These are phyloP conservation scores for Pterostichus madidus DNA, from an alignment of 2,888 invertebrate genomes.

Conservation along the genomic window DNA sequence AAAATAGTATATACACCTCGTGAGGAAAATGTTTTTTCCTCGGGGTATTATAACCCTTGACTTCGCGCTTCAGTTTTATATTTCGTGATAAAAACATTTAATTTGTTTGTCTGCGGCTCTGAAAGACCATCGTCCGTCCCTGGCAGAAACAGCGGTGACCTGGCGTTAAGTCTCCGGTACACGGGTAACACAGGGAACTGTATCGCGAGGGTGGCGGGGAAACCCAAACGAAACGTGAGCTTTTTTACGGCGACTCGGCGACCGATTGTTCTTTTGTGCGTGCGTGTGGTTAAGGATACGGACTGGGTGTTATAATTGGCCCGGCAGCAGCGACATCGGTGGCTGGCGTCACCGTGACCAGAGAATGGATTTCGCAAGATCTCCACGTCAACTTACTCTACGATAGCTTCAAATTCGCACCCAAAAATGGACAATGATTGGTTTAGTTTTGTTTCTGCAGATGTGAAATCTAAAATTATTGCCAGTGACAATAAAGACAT, in stretches of 20 bases:
- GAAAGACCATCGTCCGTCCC: too few relatives aligned
- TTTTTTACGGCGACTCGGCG: slow-evolving; percentile 41
- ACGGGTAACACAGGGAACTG: not conserved
- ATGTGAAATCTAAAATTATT: too few relatives aligned
- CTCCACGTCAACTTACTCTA: not conserved
- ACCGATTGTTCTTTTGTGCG: slow-evolving; percentile 63
- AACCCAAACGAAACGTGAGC: slow-evolving; percentile 44
- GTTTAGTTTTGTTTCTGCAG: too few relatives aligned
- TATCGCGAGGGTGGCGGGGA: not conserved
- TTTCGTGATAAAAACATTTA: too few relatives aligned
- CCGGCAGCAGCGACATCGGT: slow-evolving; percentile 71
- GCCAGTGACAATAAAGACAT: too few relatives aligned
- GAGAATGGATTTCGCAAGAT: slow-evolving; percentile 69
- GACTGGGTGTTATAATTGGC: slow-evolving; percentile 77
- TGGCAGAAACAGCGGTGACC: too few relatives aligned
- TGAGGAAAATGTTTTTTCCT: too few relatives aligned
- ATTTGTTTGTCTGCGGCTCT: too few relatives aligned
- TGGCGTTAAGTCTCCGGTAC: slow-evolving; percentile 1
- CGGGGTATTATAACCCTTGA: too few relatives aligned
- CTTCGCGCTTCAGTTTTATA: too few relatives aligned
- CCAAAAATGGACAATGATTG: too few relatives aligned
- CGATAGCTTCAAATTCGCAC: not conserved
- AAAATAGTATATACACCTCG: too few relatives aligned
- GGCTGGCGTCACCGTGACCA: slow-evolving; percentile 77
- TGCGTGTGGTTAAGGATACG: slow-evolving; percentile 62